These are phyloP conservation scores for Notarius lentiginosus DNA, from an alignment of 2,113 vertebrate genomes.

Conservation along the genomic window DNA sequence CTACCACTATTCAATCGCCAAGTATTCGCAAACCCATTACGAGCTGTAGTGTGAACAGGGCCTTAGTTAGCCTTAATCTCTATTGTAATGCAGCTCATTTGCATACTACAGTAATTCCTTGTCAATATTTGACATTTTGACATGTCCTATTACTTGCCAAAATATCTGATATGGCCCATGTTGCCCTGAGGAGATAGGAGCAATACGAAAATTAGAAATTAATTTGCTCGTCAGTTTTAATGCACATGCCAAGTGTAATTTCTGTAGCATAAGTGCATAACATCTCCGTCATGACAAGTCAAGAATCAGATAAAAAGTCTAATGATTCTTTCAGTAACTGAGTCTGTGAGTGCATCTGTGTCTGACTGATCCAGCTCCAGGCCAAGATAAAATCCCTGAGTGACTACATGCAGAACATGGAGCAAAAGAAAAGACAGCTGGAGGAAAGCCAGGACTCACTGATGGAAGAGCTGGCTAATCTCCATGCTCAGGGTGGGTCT, in stretches of 20 bases:
- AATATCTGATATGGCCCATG: background rate
- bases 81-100: background rate
- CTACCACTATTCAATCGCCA: no score
- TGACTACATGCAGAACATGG: constrained; percentile 89
- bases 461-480: constrained; percentile 82
- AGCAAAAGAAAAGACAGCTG: constrained; percentile 84
- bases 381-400: constrained; percentile 89
- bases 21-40: no score
- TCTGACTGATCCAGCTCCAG: constrained; percentile 71
- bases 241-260: background rate
- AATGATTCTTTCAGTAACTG: background rate
- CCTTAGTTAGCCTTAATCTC: background rate
- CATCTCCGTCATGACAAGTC: background rate
- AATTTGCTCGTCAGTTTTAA: background rate
- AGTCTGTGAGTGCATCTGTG: background rate
- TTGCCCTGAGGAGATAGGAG: background rate
- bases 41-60: no score
- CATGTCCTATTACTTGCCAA: background rate
- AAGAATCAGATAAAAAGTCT: background rate
- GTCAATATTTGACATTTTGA: background rate
- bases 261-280: background rate
- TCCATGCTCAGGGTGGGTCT: constrained; percentile 80
- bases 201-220: background rate
- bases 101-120: background rate
- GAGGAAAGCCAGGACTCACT: constrained; percentile 85